These are phyloP conservation scores for Dolomedes plantarius DNA, from an alignment of 2,888 invertebrate species.

Conservation along the genomic window DNA sequence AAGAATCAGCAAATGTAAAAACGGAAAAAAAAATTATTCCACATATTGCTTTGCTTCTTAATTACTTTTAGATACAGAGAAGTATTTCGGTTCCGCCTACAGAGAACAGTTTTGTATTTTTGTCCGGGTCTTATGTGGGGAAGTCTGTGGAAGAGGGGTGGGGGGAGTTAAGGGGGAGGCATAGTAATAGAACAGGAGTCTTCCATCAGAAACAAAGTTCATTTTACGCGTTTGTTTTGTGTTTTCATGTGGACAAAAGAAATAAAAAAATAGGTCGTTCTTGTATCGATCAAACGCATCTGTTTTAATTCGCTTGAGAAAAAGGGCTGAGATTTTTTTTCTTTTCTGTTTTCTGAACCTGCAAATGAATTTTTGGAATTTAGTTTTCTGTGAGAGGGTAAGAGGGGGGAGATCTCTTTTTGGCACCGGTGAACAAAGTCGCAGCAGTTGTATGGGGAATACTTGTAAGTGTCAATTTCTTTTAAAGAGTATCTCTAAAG, in stretches of 20 bases:
- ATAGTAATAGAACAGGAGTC: constrained; percentile 6
- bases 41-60: not conserved
- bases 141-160: too few relatives aligned
- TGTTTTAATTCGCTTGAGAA: not conserved
- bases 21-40: too few relatives aligned
- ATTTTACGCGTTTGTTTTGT: not conserved
- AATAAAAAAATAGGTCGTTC: not conserved
- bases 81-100: not conserved
- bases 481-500: too few relatives aligned
- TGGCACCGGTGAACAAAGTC: too few relatives aligned
- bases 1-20: too few relatives aligned
- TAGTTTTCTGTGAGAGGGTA: too few relatives aligned
- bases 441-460: too few relatives aligned
- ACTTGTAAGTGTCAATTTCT: too few relatives aligned
- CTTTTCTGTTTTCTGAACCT: too few relatives aligned
- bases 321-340: not conserved
- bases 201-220: constrained; percentile 10
- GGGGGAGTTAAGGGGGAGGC: too few relatives aligned
- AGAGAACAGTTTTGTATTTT: not conserved
- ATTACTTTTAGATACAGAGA: not conserved
- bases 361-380: too few relatives aligned
- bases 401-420: too few relatives aligned
- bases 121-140: not conserved
- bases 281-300: not conserved
- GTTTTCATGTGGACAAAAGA: not conserved